phyloP scores from a whole-genome alignment of 2,113 vertebrate species.

The Aramus guarauna region DNA sequence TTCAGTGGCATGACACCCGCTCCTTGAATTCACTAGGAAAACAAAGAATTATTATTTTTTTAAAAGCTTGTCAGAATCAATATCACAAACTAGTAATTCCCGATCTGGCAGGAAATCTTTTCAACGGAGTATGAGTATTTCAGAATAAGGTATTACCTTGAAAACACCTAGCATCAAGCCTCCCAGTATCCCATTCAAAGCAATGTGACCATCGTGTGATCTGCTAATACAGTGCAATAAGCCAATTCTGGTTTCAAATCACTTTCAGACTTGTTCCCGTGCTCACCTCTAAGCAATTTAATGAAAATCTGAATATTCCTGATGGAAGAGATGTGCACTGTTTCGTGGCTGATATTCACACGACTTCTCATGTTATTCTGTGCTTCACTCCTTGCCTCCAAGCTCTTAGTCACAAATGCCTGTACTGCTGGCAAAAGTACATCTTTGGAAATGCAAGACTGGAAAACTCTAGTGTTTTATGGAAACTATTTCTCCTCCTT shows the following conservation, averaged over 20 bases:
- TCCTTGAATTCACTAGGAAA: background rate
- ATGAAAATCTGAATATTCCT: background rate
- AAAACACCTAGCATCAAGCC: background rate
- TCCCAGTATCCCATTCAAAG: background rate
- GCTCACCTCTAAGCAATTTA: background rate
- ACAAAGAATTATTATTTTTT: background rate
- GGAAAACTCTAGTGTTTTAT: background rate
- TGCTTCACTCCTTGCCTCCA: background rate
- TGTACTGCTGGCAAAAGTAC: background rate
- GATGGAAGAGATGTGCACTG: background rate
- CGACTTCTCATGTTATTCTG: background rate
- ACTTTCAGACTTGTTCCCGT: background rate
- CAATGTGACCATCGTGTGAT: accelerated
- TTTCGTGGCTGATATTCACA: background rate
- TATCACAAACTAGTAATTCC: background rate
- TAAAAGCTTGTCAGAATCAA: background rate
- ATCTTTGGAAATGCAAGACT: background rate
- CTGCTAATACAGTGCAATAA: background rate
- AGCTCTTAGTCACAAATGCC: background rate
- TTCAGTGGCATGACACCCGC: background rate
- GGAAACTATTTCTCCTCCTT: background rate
- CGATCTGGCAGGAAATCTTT: background rate
- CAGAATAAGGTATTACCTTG: background rate
- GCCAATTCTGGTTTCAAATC: background rate
- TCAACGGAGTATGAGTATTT: background rate